phyloP scores from a whole-genome alignment of 2,888 invertebrate genomes.

The Cistogaster globosa region DNA sequence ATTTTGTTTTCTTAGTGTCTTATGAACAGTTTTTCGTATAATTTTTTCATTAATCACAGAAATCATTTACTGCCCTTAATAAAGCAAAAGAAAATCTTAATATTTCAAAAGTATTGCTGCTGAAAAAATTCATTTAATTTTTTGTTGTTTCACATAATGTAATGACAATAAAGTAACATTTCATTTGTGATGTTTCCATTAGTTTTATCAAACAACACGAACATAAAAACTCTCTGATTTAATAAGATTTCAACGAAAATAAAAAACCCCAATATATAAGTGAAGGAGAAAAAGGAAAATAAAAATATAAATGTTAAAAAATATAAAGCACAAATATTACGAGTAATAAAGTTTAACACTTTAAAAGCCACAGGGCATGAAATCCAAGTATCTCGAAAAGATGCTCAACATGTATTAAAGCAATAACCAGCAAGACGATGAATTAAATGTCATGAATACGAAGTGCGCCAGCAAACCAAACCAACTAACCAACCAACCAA shows the following conservation, averaged over 20 bases:
- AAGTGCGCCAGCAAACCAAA: conserved; percentile 4
- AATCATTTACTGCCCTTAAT: not conserved
- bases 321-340: not conserved
- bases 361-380: conserved; percentile 56
- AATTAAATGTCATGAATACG: conserved; percentile 18
- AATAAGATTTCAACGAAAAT: not conserved
- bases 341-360: conserved; percentile 56
- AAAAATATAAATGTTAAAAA: not conserved
- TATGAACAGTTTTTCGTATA: too few relatives aligned
- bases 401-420: conserved; percentile 24
- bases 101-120: not conserved
- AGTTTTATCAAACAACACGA: conserved; percentile 20
- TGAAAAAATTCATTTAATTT: conserved; percentile 11
- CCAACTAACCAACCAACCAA: not conserved
- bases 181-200: conserved; percentile 21
- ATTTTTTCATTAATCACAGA: too few relatives aligned
- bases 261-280: not conserved
- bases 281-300: too few relatives aligned
- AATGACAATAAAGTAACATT: conserved; percentile 39
- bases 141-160: conserved; percentile 30
- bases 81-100: not conserved
- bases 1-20: too few relatives aligned
- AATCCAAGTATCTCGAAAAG: conserved; percentile 45
- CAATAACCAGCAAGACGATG: conserved; percentile 18
- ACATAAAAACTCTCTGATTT: conserved; percentile 30